These are phyloP conservation scores for Gastracanthus pulcherrimus DNA, from an alignment of 2,888 invertebrate species.

Conservation along the genomic window DNA sequence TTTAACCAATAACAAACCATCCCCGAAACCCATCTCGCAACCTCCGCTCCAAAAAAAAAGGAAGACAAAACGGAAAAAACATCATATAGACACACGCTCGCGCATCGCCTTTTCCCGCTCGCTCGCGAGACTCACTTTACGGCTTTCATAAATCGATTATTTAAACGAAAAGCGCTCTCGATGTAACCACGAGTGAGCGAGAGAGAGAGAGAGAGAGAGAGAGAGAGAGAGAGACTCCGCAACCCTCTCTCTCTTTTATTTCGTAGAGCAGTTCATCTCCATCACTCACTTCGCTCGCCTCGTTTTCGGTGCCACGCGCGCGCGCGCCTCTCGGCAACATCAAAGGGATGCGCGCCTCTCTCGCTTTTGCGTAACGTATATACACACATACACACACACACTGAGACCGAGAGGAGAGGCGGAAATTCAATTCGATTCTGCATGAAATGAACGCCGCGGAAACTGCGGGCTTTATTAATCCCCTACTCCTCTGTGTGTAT, in stretches of 20 bases:
- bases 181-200: too few species aligned
- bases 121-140: conserved; percentile 20
- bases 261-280: conserved; percentile 61
- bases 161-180: conserved; percentile 61
- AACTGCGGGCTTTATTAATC: conserved; percentile 74
- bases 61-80: neutral
- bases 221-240: too few species aligned
- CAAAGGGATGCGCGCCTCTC: conserved; percentile 72
- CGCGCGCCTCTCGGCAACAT: conserved; percentile 68
- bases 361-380: conserved; percentile 61
- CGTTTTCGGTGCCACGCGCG: conserved; percentile 43
- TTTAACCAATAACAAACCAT: too few species aligned
- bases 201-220: too few species aligned
- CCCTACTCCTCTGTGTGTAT: conserved; percentile 51
- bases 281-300: conserved; percentile 17
- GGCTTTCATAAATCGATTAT: conserved; percentile 76
- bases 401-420: conserved; percentile 56
- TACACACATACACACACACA: conserved; percentile 45
- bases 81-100: neutral
- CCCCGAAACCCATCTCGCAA: neutral
- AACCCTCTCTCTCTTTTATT: conserved; percentile 54
- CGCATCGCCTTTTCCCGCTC: neutral
- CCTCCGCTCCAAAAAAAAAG: neutral
- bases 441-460: conserved; percentile 73
- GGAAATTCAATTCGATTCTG: conserved; percentile 76